Evolutionary conservation across 1,140 invertebrate species (phyloP), one percentile per base, ranked within the genome.

Genomic region (Macrobrachium nipponense): DNA sequence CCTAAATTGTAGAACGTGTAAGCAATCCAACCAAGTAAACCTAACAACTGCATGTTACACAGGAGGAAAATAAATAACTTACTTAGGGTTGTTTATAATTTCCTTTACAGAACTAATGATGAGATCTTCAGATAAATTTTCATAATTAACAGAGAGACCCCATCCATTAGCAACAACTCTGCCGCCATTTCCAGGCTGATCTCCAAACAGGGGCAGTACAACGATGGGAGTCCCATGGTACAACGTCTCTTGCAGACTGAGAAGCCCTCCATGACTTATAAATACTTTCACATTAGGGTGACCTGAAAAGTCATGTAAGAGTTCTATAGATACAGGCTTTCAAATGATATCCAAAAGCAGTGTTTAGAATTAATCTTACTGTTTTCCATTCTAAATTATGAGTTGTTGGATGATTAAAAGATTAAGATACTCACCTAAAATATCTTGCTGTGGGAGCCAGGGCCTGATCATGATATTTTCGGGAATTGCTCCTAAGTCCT

Each of bases 211-310:
- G 12, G 95, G 95, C 88, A 96, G 93, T n/a, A 94, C 93, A 10
- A 97, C 91, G 61, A 95, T 92, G 0, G 95, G 95, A 7, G 96
- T 94, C 8, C 93, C 95, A 88, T 93, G 95, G 89, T 95, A 93
- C 73, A 95, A 92, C 11, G 95, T 93, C 90, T 97, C 95, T 64
- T 94, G 94, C 1, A 93, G 94, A 18, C 95, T 76, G 44, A 75
- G 77, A 23, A 80, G 83, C 5, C 83, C 83, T n/a, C 83, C 64
- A 23, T 86, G 83, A 15, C 62, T 61, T 51, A 86, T 80, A 59
- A 86, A 86, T 11, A 86, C 77, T 44, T 62, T 86, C 51, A 94
- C 89, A 95, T 93, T 59, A 95, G 92, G 0, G 95, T 96, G 27
- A 94, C 94, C 88, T 97, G 95, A 20, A 51, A 17, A 20, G 27